Percentiles rank a stretch among this genome's conserved stretches.
Evolutionary conservation across 1,140 invertebrate genomes (phyloP).

Genomic region (Microvelia longipes): DNA sequence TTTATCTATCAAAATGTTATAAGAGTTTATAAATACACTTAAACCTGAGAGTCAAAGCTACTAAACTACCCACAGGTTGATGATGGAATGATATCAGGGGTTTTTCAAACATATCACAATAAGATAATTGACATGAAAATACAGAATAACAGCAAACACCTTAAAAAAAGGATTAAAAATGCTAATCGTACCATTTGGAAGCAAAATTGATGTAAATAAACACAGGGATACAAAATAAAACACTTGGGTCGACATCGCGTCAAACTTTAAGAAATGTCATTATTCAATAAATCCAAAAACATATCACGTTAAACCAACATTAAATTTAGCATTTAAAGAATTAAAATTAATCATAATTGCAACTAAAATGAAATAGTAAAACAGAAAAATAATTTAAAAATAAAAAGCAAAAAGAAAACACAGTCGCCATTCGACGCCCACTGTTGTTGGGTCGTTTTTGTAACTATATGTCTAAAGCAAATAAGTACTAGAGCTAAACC

Average conservation of each 20-base stretch:
- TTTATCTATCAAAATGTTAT: too few relatives aligned
- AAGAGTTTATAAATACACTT: too few relatives aligned
- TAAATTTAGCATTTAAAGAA: neutral
- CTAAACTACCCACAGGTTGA: too few relatives aligned
- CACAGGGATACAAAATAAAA: neutral
- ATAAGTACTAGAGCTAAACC: too few relatives aligned
- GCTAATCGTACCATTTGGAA: neutral
- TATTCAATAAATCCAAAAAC: neutral
- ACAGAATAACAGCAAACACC: too few relatives aligned
- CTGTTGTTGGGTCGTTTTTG: neutral
- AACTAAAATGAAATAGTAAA: too few relatives aligned
- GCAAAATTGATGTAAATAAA: neutral
- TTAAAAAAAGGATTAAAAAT: too few relatives aligned
- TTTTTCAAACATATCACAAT: too few relatives aligned
- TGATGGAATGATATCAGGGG: too few relatives aligned
- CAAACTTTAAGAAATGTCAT: neutral
- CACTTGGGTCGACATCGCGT: neutral
- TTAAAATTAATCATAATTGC: too few relatives aligned
- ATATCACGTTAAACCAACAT: neutral
- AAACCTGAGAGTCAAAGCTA: too few relatives aligned
- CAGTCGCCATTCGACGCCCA: neutral
- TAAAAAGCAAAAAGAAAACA: neutral
- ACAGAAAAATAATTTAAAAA: neutral
- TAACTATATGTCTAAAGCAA: neutral
- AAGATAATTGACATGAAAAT: too few relatives aligned